Base-by-base conservation (phyloP, 2,113 vertebrate species). In the Spheniscus mendiculus region DNA sequence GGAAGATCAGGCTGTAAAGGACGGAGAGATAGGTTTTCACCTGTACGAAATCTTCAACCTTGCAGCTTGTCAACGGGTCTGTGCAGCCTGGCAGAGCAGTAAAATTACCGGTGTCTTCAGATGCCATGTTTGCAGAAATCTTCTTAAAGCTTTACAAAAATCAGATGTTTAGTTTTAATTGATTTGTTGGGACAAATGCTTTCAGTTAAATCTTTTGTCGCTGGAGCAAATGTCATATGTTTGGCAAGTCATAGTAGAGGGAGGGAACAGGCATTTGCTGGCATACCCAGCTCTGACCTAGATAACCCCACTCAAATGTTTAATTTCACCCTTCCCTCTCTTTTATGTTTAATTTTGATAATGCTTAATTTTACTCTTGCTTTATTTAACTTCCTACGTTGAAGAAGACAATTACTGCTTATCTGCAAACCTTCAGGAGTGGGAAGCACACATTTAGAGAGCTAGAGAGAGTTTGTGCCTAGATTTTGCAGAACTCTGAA, bases 1-100 rank as follows among this genome's bases (percentile, higher is more conserved):
- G 55, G 44, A 97, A 97, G 56, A 98, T 97, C 1, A 97, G 63
- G 26, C 95, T 3, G 2, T 98, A 98, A 87, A 97, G 13, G 18
- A 87, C 0, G 0, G 94, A 81, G 42, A 97, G 65, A 36, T 94
- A 97, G 29, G 36, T 58, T 69, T 94, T 96, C 87, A 96, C 26
- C 71, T 89, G 79, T 22, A 78, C 62, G 72, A 81, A 87, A 8
- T 93, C 70, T 83, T 96, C 91, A 11, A 86, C 61, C 30, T 67
- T 49, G 76, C 98, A 97, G 69, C 32, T 96, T 87, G 70, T 40
- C 45, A 65, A 5, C 4, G 0, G 21, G 23, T 84, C 53, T 71
- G 34, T 0, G 0, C 3, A 12, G 69, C 36, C 8, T 20, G 77
- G 61, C 55, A 87, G 84, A 84, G 93, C 45, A 56, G 87, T 95